Evolutionary conservation across 2,113 vertebrate genomes (phyloP), one percentile per base, ranked within the genome.

Genomic region (Scomber scombrus): DNA sequence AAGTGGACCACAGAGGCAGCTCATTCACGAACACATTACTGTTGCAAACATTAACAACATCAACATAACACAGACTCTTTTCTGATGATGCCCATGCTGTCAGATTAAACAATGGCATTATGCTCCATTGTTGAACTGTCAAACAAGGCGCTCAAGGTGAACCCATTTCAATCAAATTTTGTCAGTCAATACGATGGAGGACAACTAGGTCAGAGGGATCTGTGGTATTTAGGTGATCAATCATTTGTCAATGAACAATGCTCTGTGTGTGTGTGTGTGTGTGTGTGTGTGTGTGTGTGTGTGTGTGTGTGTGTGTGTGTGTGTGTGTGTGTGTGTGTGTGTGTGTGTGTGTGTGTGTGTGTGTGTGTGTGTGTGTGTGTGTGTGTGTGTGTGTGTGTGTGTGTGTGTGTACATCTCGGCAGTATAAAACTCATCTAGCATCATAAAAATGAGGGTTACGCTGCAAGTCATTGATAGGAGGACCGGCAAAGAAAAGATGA

Each of bases 211-310:
- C 85, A 79, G 26, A 71, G 50, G 56, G 61, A 66, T 73, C 34
- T 75, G 58, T 56, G 16, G 49, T 73, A 56, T 85, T 81, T 74
- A 54, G 50, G 14, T 23, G 13, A 85, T 84, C 78, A 62, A 85
- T 79, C 34, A 11, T 62, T 54, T 56, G 34, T 64, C 62, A 50
- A 43, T 1, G 4, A 66, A 31, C 54, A 55, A 23, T 74, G 26
- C 67, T 19, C 34, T 10, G 19, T 52, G 40, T 18, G 50, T 47
- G 34, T 21, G 21, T 54, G 65, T 0, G 1, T 19, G n/a, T 31
- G n/a, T n/a, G n/a, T n/a, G n/a, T n/a, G n/a, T n/a, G n/a, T n/a
- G 11, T 58, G 10, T 18, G 23, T 29, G 45, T 58, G 19, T 13
- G 31, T 5, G 58, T 31, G 31, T 11, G 31, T 34, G 31, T 34